Percentiles rank a stretch among this genome's conserved stretches.
Evolutionary conservation across 2,797 vertebrate species (phyloP).

Genomic region (Cynopterus sphinx): DNA sequence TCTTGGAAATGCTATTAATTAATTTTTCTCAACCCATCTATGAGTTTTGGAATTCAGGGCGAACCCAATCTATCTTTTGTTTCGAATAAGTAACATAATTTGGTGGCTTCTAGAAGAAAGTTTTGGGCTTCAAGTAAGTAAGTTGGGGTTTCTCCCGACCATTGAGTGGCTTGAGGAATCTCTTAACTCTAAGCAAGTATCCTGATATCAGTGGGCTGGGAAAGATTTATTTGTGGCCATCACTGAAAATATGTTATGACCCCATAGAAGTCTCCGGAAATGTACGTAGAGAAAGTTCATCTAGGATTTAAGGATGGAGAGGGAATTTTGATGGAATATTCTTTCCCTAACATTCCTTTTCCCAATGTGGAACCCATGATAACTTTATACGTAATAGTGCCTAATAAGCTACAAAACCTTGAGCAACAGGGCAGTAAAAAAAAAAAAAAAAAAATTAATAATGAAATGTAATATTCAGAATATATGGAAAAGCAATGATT

Average conservation of each 20-base stretch:
- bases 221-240: background rate
- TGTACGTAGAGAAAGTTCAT: background rate
- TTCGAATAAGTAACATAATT: background rate
- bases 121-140: background rate
- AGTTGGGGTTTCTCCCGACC: background rate
- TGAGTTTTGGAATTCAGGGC: background rate
- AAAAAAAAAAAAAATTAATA: constrained; percentile 52
- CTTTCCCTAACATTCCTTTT: background rate
- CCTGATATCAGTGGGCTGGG: no score
- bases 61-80: background rate
- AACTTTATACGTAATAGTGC: background rate
- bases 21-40: background rate
- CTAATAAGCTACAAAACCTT: constrained; percentile 60
- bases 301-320: background rate
- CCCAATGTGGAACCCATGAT: background rate
- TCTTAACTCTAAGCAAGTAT: background rate
- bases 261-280: background rate
- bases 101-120: background rate
- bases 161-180: background rate
- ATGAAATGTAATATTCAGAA: constrained; percentile 83
- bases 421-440: constrained; percentile 84
- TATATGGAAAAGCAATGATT: constrained; percentile 83
- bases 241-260: background rate
- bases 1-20: background rate
- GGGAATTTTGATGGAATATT: background rate